Conservation (phyloP, 2,888 invertebrate genomes). For the Iselma pallidipennis region DNA sequence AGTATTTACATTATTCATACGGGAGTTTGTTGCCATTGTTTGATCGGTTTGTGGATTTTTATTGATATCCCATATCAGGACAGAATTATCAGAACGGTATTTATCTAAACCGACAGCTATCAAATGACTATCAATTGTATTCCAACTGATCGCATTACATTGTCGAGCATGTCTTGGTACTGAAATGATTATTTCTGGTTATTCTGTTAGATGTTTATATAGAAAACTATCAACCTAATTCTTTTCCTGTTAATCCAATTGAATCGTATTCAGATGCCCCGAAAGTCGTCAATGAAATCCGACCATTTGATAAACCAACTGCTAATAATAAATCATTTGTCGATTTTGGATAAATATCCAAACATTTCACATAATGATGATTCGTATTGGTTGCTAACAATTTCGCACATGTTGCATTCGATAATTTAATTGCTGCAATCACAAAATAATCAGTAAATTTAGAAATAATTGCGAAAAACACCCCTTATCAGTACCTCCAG, state of each 20-base stretch:
- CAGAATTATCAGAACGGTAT: slow-evolving; percentile 84
- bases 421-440: slow-evolving; percentile 67
- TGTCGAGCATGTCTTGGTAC: slow-evolving; percentile 83
- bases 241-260: slow-evolving; percentile 71
- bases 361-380: slow-evolving; percentile 81
- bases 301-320: slow-evolving; percentile 87
- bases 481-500: slow-evolving; percentile 13
- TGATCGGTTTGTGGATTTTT: slow-evolving; percentile 54
- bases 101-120: slow-evolving; percentile 88
- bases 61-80: slow-evolving; percentile 86
- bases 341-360: slow-evolving; percentile 81
- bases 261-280: slow-evolving; percentile 69
- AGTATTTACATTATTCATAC: slow-evolving; percentile 46
- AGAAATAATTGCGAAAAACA: background rate
- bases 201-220: background rate
- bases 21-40: slow-evolving; percentile 38
- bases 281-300: slow-evolving; percentile 78
- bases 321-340: slow-evolving; percentile 81
- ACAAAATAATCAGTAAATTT: slow-evolving; percentile 13
- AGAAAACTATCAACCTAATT: slow-evolving; percentile 65
- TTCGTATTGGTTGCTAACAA: slow-evolving; percentile 73
- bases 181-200: slow-evolving; percentile 50
- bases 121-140: slow-evolving; percentile 77
- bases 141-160: slow-evolving; percentile 89
- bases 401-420: slow-evolving; percentile 70